These are phyloP conservation scores for Pocillopora meandrina DNA, from an alignment of 92 coral and sea anemone genomes.

Conservation along the genomic window DNA sequence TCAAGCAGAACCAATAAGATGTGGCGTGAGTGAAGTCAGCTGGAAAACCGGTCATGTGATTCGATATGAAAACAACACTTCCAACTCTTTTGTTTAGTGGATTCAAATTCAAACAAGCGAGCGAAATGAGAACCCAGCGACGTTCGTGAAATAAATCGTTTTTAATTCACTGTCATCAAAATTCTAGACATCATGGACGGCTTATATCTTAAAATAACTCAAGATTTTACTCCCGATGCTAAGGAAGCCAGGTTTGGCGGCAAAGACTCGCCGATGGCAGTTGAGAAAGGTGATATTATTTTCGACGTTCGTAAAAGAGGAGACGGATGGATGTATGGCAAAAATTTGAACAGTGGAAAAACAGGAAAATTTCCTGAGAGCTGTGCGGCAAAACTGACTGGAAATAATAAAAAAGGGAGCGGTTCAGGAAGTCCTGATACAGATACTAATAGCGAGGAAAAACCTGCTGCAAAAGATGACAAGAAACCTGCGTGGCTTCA, in stretches of 20 bases:
- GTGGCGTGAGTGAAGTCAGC: slow-evolving; percentile 28
- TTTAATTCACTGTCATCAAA: neutral
- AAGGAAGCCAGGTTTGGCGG: slow-evolving; percentile 73
- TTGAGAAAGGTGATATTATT: slow-evolving; percentile 88
- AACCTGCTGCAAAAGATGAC: neutral
- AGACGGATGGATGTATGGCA: slow-evolving; percentile 88
- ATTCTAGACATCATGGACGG: slow-evolving; percentile 67
- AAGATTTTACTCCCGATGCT: slow-evolving; percentile 72
- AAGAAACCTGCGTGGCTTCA: slow-evolving; percentile 47
- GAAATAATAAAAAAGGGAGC: slow-evolving; percentile 48
- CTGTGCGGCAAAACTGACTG: slow-evolving; percentile 81
- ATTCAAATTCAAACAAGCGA: slow-evolving; percentile 25
- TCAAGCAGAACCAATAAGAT: slow-evolving; percentile 32
- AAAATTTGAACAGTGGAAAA: slow-evolving; percentile 83
- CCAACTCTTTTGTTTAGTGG: slow-evolving; percentile 13
- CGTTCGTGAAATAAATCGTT: neutral
- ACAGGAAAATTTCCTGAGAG: slow-evolving; percentile 86
- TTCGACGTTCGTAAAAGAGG: slow-evolving; percentile 85
- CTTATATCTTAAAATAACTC: slow-evolving; percentile 83
- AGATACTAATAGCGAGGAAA: slow-evolving; percentile 12
- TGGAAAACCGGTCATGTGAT: slow-evolving; percentile 35
- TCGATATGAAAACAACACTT: slow-evolving; percentile 6
- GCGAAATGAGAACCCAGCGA: slow-evolving; percentile 2
- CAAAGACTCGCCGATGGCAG: slow-evolving; percentile 78
- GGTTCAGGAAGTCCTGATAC: slow-evolving; percentile 4